Conservation (phyloP, 2,113 vertebrate genomes). For the Acinonyx jubatus region DNA sequence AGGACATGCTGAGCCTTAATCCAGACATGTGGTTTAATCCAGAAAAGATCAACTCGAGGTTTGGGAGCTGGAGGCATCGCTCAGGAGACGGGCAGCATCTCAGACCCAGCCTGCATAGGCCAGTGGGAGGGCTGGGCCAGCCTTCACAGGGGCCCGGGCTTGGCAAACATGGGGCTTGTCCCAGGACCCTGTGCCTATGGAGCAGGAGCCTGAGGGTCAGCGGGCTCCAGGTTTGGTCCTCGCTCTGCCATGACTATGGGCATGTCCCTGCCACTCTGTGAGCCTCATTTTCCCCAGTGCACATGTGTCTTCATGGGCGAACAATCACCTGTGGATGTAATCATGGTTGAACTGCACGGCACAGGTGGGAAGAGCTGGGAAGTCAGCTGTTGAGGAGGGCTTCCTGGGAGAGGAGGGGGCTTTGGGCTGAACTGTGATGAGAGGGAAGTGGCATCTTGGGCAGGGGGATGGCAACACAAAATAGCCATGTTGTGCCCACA, state of each 20-base stretch:
- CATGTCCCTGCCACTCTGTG: not conserved
- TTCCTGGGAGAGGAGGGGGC: not conserved
- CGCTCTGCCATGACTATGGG: not conserved
- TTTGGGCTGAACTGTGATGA: not conserved
- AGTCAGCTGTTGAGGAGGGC: not conserved
- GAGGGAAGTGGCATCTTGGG: not conserved
- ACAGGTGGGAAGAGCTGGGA: too few relatives aligned
- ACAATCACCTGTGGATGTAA: not conserved
- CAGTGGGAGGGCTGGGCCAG: not conserved
- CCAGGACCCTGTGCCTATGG: not conserved
- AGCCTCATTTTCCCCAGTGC: not conserved
- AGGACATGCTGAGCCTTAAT: slow-evolving; percentile 67
- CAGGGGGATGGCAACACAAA: not conserved
- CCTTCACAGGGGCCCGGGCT: not conserved
- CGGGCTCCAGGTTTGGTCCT: not conserved
- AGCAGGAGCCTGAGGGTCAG: not conserved
- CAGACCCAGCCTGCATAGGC: not conserved
- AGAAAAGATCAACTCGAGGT: slow-evolving; percentile 75
- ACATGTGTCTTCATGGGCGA: fast-evolving
- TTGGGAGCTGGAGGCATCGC: slow-evolving; percentile 75
- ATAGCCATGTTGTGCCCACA: not conserved
- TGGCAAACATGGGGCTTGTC: not conserved
- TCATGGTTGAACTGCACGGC: not conserved
- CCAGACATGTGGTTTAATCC: slow-evolving; percentile 78
- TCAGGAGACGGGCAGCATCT: slow-evolving; percentile 74